Base-by-base conservation (phyloP, 1,140 invertebrate species). In the Andrena cerasifolii region DNA sequence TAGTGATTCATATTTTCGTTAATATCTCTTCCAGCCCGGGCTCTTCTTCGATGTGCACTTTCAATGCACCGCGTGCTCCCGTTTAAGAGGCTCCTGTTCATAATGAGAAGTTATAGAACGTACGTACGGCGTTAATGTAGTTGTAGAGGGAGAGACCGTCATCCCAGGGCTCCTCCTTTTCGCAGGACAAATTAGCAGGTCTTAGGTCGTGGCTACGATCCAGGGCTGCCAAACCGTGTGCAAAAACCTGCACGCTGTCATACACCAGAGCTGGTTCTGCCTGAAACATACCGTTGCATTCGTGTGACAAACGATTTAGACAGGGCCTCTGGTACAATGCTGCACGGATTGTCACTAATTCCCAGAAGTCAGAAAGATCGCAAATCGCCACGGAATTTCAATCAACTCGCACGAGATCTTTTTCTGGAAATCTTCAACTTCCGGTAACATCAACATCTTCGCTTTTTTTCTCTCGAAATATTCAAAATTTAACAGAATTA, bases 211-310 rank as follows among this genome's bases (percentile, higher is more conserved):
- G 95, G 87, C 94, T 94, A 36, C 94, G 93, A 86, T 97, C 96
- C 75, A 97, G 94, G 3, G 95, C 94, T 24, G 96, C 95, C 54
- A 98, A 90, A 21, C 96, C 97, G 83, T 96, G 94, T 14, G 97
- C 97, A 85, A 99, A 96, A 33, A 97, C 95, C 86, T 97, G 95
- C 0, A 98, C 98, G 16, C 97, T 97, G 91, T 99, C 98, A 90
- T 97, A 98, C 83, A 98, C 95, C 61, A 99, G 93, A 14, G 98
- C 98, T 70, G 75, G 96, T 91, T 98, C 97, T 74, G 97, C 97
- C 98, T 99, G 93, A 28, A 94, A 93, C 81, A 88, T 86, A 86
- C 65, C 83, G 83, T 83, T 82, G 28, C 61, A 54, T 77, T 82
- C 24, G 68, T 56, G 58, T 77, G 40, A 65, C 45, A 80, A 70